Evolutionary conservation across 2,113 vertebrate species (phyloP).

Genomic region (Oreamnos americanus): DNA sequence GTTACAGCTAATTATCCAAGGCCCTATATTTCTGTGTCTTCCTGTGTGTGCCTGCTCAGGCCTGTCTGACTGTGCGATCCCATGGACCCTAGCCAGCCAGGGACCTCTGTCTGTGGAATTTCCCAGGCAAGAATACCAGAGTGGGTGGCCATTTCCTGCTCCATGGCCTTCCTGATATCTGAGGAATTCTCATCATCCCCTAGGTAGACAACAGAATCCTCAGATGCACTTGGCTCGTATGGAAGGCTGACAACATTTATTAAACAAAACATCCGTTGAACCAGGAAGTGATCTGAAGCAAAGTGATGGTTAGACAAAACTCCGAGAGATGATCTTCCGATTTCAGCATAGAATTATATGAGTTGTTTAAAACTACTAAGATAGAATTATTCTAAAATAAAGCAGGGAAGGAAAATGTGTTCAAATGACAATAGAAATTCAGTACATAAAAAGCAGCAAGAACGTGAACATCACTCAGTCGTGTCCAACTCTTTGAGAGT

Average conservation of each 20-base stretch:
- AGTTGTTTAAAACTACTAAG: neutral
- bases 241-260: neutral
- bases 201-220: neutral
- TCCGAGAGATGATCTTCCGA: neutral
- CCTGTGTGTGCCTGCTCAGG: neutral
- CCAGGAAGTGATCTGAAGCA: neutral
- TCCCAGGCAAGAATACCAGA: neutral
- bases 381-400: neutral
- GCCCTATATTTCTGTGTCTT: neutral
- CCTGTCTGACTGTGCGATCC: neutral
- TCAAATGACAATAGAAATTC: neutral
- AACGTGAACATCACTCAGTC: neutral
- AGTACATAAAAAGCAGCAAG: neutral
- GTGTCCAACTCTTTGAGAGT: neutral
- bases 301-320: neutral
- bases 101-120: neutral
- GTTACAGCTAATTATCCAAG: slow-evolving; percentile 83
- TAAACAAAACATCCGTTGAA: neutral
- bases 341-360: neutral
- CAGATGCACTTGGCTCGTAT: fast-evolving
- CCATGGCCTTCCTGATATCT: neutral
- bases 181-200: neutral
- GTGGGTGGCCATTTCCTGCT: neutral
- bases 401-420: neutral
- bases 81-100: neutral